A percentile compares a stretch with the other conserved stretches of the same genome.
Conservation (phyloP, 2,797 vertebrate species). For the Hipposideros larvatus region DNA sequence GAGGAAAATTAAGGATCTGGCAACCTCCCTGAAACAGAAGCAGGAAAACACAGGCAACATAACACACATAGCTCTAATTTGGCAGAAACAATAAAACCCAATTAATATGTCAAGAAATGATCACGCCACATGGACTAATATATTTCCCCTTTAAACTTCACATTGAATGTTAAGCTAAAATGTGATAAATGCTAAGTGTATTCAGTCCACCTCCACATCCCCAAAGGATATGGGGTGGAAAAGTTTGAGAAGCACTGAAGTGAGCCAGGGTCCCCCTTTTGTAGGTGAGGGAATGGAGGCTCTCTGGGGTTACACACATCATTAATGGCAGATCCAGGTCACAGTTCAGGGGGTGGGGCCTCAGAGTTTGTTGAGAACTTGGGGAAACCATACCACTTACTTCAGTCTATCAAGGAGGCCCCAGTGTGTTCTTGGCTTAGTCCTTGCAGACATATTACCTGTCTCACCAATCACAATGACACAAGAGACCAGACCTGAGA, state of each 20-base stretch:
- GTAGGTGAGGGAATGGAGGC: background rate
- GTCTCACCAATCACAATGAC: background rate
- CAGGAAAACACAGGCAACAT: slow-evolving; percentile 7
- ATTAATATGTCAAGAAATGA: background rate
- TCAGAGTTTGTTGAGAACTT: background rate
- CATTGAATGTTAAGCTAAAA: slow-evolving; percentile 4
- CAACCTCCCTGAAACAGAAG: slow-evolving; percentile 14
- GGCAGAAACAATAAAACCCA: slow-evolving; percentile 33
- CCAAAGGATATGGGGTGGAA: background rate
- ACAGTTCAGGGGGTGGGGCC: background rate
- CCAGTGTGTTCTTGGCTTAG: background rate
- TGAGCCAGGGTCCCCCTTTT: slow-evolving; percentile 18
- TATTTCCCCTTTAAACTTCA: slow-evolving; percentile 35
- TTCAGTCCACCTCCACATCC: slow-evolving; percentile 24
- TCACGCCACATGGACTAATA: background rate
- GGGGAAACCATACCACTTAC: background rate
- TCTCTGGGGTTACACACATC: background rate
- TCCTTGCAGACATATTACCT: too few species aligned
- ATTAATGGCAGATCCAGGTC: slow-evolving; percentile 21
- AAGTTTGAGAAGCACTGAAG: background rate
- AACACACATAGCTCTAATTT: background rate
- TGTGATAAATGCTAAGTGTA: background rate
- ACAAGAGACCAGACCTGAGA: background rate
- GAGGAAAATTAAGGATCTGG: background rate
- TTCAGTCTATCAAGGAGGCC: background rate